Conservation (phyloP, 2,888 invertebrate genomes). For the Meteorus colon region DNA sequence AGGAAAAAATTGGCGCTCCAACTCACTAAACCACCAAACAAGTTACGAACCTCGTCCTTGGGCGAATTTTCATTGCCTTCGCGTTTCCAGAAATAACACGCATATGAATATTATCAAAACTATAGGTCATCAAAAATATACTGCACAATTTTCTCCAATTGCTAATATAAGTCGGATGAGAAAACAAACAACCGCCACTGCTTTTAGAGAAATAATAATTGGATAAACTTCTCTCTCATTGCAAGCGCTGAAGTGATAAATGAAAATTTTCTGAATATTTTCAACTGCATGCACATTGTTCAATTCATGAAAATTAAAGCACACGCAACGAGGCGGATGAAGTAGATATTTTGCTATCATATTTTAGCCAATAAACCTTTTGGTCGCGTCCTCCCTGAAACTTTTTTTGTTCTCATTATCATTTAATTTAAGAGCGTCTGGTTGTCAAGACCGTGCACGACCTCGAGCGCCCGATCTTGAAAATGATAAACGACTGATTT, state of each 20-base stretch:
- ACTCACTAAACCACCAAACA: background rate
- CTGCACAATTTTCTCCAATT: too few relatives aligned
- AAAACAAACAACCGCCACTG: too few relatives aligned
- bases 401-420: slow-evolving; percentile 45
- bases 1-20: background rate
- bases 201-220: too few relatives aligned
- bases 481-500: slow-evolving; percentile 44
- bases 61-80: too few relatives aligned
- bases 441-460: slow-evolving; percentile 43
- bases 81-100: too few relatives aligned
- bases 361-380: slow-evolving; percentile 20
- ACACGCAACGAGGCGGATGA: background rate
- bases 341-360: background rate
- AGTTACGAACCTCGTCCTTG: too few relatives aligned
- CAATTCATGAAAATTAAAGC: background rate
- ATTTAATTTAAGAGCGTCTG: slow-evolving; percentile 44
- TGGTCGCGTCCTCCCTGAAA: background rate
- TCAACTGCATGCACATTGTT: background rate
- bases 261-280: too few relatives aligned
- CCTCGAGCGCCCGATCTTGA: slow-evolving; percentile 33
- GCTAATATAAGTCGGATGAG: too few relatives aligned
- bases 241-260: too few relatives aligned
- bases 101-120: too few relatives aligned
- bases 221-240: too few relatives aligned
- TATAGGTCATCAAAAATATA: too few relatives aligned